Percentiles rank a stretch among this genome's conserved stretches.
Evolutionary conservation across 2,888 invertebrate genomes (phyloP).

Genomic region (Sussaba pulchella): DNA sequence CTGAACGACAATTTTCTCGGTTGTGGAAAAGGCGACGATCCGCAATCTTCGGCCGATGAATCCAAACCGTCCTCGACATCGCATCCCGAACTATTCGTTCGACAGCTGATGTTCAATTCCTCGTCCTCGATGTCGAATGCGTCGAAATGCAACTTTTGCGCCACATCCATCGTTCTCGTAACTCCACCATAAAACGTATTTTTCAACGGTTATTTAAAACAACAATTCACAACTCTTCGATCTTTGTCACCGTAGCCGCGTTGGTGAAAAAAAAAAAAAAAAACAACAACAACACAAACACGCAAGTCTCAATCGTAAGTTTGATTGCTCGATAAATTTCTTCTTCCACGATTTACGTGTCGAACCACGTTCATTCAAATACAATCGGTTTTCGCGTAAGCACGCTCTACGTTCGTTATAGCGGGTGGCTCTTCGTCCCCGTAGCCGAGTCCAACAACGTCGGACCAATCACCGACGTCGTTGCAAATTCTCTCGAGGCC

Average conservation of each 20-base stretch:
- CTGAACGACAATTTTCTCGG: constrained; percentile 88
- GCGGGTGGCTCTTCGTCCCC: constrained; percentile 74
- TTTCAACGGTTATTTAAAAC: constrained; percentile 23
- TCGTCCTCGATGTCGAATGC: constrained; percentile 84
- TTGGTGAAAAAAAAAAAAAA: too few species aligned
- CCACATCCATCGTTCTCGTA: constrained; percentile 78
- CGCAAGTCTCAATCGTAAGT: too few species aligned
- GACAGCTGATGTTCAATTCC: constrained; percentile 86
- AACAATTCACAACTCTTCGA: constrained; percentile 30
- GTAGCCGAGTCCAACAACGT: too few species aligned
- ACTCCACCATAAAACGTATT: constrained; percentile 46
- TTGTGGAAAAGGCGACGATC: constrained; percentile 86
- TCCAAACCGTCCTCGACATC: constrained; percentile 88
- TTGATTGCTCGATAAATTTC: too few species aligned
- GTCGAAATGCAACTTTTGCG: constrained; percentile 82
- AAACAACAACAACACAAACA: too few species aligned
- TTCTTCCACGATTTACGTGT: too few species aligned
- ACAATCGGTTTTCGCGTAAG: constrained; percentile 68
- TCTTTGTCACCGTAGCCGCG: too few species aligned
- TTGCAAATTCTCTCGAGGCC: constrained; percentile 52
- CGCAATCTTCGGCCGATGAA: constrained; percentile 87
- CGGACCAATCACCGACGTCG: constrained; percentile 68
- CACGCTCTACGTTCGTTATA: constrained; percentile 78
- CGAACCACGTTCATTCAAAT: constrained; percentile 77
- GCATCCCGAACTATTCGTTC: constrained; percentile 85